Base-by-base conservation (phyloP, 2,888 invertebrate species). In the Operophtera brumata region DNA sequence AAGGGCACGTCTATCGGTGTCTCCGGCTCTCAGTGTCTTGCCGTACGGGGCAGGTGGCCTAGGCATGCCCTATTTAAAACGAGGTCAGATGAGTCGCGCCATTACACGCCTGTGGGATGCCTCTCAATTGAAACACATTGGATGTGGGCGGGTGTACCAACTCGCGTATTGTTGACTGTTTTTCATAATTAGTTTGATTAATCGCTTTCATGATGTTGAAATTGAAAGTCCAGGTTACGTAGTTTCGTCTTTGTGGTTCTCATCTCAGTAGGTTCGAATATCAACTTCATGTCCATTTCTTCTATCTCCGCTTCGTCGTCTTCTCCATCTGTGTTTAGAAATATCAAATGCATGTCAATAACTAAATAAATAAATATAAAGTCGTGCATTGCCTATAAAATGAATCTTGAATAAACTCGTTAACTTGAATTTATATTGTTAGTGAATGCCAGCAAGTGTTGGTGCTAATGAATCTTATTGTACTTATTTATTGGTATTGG, bases 71-170 rank as follows among this genome's bases (percentile, higher is more conserved):
- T 71, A 69, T 71, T 76, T 66, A 68, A 63, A 85, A 81, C 75
- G 80, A 76, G 84, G 84, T 82, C 82, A 77, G 75, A 75, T 69
- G 73, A 72, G 73, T 68, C 71, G 75, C 73, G 74, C 64, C 68
- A 67, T 66, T 68, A 66, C 64, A 62, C 67, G 67, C 62, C 62
- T 59, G 71, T 75, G 73, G 73, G 77, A 71, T 74, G 78, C 77
- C 62, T 67, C 73, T 77, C 80, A 80, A 83, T 80, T 81, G 80
- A 75, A 75, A 71, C 71, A 74, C 70, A 80, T 79, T 77, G 77
- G 64, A 71, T 70, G 77, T 76, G 74, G 79, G 77, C 70, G 59
- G 39, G 36, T 49, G 75, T 68, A 64, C 64, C 66, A 70, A 69
- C 66, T 57, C 57, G 62, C 65, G 61, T 70, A 60, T 54, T 66